Percentiles rank a stretch among this genome's conserved stretches.
Conservation (phyloP, 2,113 vertebrate species). For the Dipodomys merriami region DNA sequence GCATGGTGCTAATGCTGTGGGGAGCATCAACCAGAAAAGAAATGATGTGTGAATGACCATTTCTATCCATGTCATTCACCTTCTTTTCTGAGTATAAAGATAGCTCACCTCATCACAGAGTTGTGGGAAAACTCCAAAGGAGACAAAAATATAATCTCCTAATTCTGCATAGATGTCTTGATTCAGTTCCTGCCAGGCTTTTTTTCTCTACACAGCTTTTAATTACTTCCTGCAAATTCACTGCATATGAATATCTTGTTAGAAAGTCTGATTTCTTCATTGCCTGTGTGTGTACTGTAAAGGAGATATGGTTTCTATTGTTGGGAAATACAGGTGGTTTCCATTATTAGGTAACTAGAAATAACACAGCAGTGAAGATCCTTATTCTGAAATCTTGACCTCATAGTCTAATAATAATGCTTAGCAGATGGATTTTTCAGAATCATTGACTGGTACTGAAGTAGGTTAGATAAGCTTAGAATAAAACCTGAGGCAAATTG, state of each 20-base stretch:
- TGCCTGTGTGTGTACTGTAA: not conserved
- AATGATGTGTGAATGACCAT: not conserved
- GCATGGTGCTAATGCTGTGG: not conserved
- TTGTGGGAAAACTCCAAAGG: not conserved
- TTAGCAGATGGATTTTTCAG: not conserved
- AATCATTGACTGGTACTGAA: not conserved
- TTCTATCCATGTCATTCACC: not conserved
- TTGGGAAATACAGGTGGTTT: not conserved
- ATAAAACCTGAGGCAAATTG: too few species aligned
- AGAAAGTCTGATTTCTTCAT: not conserved
- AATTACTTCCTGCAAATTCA: not conserved
- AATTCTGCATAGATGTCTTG: not conserved
- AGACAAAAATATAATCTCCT: not conserved
- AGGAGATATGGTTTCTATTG: not conserved
- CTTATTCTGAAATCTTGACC: not conserved
- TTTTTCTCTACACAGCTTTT: not conserved
- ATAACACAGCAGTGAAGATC: not conserved
- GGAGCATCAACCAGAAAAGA: not conserved
- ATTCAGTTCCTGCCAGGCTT: not conserved
- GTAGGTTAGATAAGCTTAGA: too few species aligned
- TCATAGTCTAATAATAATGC: not conserved
- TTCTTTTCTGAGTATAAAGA: conserved; percentile 1
- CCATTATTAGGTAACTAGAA: not conserved
- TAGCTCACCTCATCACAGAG: not conserved
- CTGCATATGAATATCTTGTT: not conserved